phyloP scores from a whole-genome alignment of 1,140 invertebrate species.

The Subanguina moxae region DNA sequence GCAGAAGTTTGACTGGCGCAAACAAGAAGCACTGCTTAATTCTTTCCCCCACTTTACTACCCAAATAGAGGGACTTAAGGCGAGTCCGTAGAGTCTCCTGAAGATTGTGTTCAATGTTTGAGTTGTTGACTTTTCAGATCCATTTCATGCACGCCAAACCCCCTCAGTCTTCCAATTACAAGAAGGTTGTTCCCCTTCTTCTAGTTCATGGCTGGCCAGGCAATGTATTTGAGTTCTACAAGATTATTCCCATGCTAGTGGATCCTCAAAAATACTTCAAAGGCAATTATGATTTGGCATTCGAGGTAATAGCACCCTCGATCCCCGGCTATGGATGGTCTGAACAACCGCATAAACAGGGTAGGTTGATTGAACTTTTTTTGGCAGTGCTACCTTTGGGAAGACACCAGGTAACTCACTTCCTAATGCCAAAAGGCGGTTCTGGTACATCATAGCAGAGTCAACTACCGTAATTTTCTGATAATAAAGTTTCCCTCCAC shows the following conservation, averaged over 20 bases:
- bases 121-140: conserved; percentile 26
- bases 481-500: too few species aligned
- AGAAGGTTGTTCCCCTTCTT: conserved; percentile 23
- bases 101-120: not conserved
- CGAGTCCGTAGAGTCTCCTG: not conserved
- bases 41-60: conserved; percentile 25
- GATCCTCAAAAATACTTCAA: conserved; percentile 61
- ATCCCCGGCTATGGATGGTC: conserved; percentile 82
- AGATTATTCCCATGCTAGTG: conserved; percentile 71
- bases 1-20: conserved; percentile 33
- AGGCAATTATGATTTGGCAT: conserved; percentile 70
- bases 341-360: conserved; percentile 65
- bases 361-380: conserved; percentile 36
- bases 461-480: too few species aligned
- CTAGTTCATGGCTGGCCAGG: conserved; percentile 71
- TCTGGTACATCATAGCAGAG: too few species aligned
- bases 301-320: conserved; percentile 75
- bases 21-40: conserved; percentile 23
- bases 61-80: conserved; percentile 32
- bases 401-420: too few species aligned
- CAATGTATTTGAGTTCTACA: conserved; percentile 71
- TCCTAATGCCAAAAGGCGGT: too few species aligned
- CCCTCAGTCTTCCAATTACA: conserved; percentile 21
- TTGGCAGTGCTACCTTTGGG: too few species aligned
- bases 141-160: conserved; percentile 51